Base-by-base conservation (phyloP, 2,888 invertebrate genomes). In the Conomelus anceps region DNA sequence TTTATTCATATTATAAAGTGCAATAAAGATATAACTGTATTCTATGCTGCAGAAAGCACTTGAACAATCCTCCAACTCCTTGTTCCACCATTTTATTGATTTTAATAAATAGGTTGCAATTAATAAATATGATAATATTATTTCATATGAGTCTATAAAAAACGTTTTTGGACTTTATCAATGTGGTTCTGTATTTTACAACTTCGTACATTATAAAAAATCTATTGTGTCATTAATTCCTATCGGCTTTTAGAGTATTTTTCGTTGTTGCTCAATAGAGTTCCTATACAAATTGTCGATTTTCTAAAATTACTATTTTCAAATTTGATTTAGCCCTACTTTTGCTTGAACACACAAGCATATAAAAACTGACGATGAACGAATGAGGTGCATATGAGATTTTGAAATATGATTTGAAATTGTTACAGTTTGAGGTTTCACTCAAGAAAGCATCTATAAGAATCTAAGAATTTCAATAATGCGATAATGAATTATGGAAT, bases 11-110 rank as follows among this genome's bases (percentile, higher is more conserved):
- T n/a, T 63, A 63, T 63, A 63, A 63, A 89, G 89, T 89, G 89
- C 89, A 89, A 89, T 89, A 89, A 89, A 89, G 89, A 88, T 88
- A 22, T 63, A 86, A 89, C 63, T 63, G 63, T 63, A 63, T 87
- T 86, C 89, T 89, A 89, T 88, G 88, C 89, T 88, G 89, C 89
- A 86, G 88, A 89, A 89, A 89, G 89, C 89, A 89, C 89, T 89
- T 89, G 88, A 41, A 63, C 63, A 63, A 63, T 63, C 63, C 63
- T 63, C 63, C n/a, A 63, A 63, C n/a, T 63, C n/a, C 63, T 63
- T n/a, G 63, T 4, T n/a, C 63, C n/a, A n/a, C 20, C 63, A 63
- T 63, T 63, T 63, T 63, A 63, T 63, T 63, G 63, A 63, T 63
- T 63, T 63, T 63, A 63, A 63, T 63, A 63, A 63, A 63, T 63